Evolutionary conservation across 2,113 vertebrate species (phyloP).

Genomic region (Pseudorectes ferrugineus): DNA sequence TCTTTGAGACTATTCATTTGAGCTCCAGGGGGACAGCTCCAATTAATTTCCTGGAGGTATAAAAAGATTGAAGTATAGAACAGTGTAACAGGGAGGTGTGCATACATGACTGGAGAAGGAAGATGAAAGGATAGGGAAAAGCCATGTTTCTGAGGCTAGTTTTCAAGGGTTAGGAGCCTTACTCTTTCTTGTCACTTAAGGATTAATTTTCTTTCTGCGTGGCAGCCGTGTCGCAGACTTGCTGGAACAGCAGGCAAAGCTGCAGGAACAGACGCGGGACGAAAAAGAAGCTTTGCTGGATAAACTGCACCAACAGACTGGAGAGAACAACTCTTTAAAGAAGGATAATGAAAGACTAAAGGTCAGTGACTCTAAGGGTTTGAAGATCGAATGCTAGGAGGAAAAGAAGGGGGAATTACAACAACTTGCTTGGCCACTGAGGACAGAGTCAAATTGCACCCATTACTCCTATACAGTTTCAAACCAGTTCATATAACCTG

Average conservation of each 20-base stretch:
- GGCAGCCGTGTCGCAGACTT: slow-evolving; percentile 80
- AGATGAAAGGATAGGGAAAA: not conserved
- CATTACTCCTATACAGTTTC: not conserved
- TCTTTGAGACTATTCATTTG: not conserved
- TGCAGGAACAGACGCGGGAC: slow-evolving; percentile 75
- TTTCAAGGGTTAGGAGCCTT: not conserved
- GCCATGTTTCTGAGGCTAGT: not conserved
- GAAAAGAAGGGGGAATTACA: not conserved
- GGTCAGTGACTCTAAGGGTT: slow-evolving; percentile 58
- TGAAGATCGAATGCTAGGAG: not conserved
- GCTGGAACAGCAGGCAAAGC: slow-evolving; percentile 73
- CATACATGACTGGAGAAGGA: not conserved
- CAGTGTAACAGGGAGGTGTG: not conserved
- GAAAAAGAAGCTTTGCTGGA: slow-evolving; percentile 76
- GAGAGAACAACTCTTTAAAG: slow-evolving; percentile 72
- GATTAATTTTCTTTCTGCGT: not conserved
- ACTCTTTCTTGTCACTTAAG: not conserved
- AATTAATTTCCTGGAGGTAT: not conserved
- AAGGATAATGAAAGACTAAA: slow-evolving; percentile 86
- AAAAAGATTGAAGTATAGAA: not conserved
- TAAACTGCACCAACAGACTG: slow-evolving; percentile 74
- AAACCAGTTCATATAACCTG: not conserved
- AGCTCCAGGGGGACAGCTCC: not conserved
- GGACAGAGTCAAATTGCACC: not conserved
- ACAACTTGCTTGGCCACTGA: not conserved